Percentiles rank a stretch among this genome's conserved stretches.
Conservation (phyloP, 2,888 invertebrate genomes). For the Neoitamus cyanurus region DNA sequence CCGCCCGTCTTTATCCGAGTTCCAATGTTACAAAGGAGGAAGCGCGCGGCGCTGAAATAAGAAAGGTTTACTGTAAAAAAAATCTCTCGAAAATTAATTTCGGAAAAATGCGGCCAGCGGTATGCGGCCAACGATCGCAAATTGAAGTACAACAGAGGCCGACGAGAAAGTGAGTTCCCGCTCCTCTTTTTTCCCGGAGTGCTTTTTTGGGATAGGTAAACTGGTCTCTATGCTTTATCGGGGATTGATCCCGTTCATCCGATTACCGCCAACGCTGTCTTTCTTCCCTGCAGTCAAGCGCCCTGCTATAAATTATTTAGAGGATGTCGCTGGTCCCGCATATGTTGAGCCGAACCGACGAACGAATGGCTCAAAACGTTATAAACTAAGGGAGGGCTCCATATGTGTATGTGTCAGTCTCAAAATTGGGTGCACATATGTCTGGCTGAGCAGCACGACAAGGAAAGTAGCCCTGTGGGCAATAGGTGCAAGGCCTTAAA, state of each 20-base stretch:
- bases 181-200: background rate
- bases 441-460: background rate
- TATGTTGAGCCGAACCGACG: too few species aligned
- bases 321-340: background rate
- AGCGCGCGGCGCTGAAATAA: background rate
- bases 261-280: background rate
- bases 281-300: background rate
- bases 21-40: background rate
- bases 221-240: background rate
- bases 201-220: background rate
- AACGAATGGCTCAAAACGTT: too few species aligned
- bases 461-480: background rate
- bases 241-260: background rate
- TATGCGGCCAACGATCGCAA: slow-evolving; percentile 11
- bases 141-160: background rate
- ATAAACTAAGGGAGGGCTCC: background rate
- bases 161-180: background rate
- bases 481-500: background rate
- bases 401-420: background rate
- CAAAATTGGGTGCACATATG: slow-evolving; percentile 18
- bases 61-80: background rate
- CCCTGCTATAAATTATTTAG: slow-evolving; percentile 61
- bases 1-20: background rate
- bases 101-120: slow-evolving; percentile 11
- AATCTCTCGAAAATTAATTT: slow-evolving; percentile 35